Conservation (phyloP, 1,140 invertebrate species). For the Rhopalosiphum padi region DNA sequence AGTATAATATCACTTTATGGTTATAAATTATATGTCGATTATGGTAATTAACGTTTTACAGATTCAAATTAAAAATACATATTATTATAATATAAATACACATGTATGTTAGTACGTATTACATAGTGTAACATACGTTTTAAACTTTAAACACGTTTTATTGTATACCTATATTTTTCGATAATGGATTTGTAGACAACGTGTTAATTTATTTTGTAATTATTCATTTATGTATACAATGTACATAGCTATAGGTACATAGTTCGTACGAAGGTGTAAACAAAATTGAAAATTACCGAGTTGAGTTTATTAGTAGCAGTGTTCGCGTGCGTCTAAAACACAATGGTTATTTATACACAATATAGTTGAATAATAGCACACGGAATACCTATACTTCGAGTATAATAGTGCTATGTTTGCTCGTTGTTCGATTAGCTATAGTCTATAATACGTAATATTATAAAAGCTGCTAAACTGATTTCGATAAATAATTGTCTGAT, state of each 20-base stretch:
- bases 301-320: neutral
- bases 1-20: neutral
- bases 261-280: neutral
- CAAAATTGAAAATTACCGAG: conserved; percentile 13
- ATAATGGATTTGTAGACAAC: conserved; percentile 18
- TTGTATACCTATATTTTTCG: conserved; percentile 13
- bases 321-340: neutral
- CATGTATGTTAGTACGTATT: neutral
- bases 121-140: conserved; percentile 13
- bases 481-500: neutral
- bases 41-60: neutral
- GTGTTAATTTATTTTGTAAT: conserved; percentile 40
- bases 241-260: neutral
- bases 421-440: neutral
- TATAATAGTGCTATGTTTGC: neutral
- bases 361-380: neutral
- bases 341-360: neutral
- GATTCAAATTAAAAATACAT: neutral
- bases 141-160: conserved; percentile 10
- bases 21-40: neutral
- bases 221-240: conserved; percentile 14
- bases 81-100: neutral
- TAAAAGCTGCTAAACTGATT: neutral
- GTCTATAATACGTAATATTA: neutral
- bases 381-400: neutral